Percentiles rank a stretch among this genome's conserved stretches.
phyloP scores from a whole-genome alignment of 2,797 vertebrate species.

The Telmatherina bonti region DNA sequence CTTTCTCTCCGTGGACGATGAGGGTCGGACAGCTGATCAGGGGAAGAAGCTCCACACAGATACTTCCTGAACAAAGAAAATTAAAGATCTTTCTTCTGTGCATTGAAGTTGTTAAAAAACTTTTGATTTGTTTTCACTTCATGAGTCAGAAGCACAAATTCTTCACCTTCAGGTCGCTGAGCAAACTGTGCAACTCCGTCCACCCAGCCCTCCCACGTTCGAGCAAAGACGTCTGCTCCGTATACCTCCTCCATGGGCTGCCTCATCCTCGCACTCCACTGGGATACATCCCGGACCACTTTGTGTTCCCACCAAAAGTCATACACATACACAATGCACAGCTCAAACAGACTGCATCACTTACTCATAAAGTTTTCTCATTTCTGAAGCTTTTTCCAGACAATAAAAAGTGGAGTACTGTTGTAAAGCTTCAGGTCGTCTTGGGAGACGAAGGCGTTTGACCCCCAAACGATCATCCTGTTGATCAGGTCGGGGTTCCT shows the following conservation, averaged over 20 bases:
- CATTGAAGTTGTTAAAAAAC: too few species aligned
- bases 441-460: conserved; percentile 85
- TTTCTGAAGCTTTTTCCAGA: neutral
- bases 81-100: neutral
- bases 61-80: conserved; percentile 81
- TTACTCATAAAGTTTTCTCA: neutral
- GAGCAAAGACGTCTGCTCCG: conserved; percentile 84
- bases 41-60: conserved; percentile 88
- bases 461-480: conserved; percentile 91
- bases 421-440: conserved; percentile 86
- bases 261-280: conserved; percentile 87
- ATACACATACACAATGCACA: neutral
- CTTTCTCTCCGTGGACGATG: conserved; percentile 91
- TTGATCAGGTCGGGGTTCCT: conserved; percentile 82
- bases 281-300: conserved; percentile 90
- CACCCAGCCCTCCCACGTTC: conserved; percentile 89
- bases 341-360: neutral
- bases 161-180: conserved; percentile 83
- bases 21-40: conserved; percentile 89
- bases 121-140: too few species aligned
- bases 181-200: conserved; percentile 84
- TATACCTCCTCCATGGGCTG: conserved; percentile 90
- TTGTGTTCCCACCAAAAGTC: conserved; percentile 1
- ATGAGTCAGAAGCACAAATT: neutral
- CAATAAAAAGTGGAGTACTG: conserved; percentile 46